Conservation (phyloP, 2,113 vertebrate species). For the Catharus minimus region DNA sequence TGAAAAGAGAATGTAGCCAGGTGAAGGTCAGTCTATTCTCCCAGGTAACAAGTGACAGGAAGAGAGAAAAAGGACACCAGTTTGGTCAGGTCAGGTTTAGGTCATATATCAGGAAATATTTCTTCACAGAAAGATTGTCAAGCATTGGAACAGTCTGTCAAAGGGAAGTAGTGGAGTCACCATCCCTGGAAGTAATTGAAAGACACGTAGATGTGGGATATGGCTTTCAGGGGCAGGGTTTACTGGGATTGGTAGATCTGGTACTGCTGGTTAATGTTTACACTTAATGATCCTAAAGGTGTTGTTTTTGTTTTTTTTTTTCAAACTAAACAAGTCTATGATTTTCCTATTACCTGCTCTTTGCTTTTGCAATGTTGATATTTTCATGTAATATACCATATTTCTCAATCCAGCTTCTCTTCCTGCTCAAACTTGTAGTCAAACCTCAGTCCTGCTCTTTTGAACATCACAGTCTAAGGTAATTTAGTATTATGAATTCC, state of each 20-base stretch:
- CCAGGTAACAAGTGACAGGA: neutral
- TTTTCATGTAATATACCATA: neutral
- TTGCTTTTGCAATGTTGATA: neutral
- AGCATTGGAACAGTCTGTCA: neutral
- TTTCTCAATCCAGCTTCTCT: neutral
- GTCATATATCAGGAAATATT: neutral
- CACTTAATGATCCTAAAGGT: neutral
- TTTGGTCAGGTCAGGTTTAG: neutral
- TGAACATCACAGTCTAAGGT: neutral
- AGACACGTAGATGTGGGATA: neutral
- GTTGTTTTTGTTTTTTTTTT: neutral
- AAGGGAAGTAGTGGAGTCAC: neutral
- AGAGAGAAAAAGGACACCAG: neutral
- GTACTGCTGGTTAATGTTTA: neutral
- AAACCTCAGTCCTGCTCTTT: neutral
- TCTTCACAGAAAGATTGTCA: neutral
- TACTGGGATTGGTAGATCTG: neutral
- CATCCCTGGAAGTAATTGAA: neutral
- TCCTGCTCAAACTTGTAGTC: neutral
- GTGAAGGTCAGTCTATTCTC: neutral
- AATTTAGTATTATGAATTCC: neutral
- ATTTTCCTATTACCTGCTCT: neutral
- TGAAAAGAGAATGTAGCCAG: fast-evolving
- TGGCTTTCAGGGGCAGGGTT: neutral
- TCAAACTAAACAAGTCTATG: neutral